Percentiles rank a stretch among this genome's conserved stretches.
Evolutionary conservation across 1,140 invertebrate genomes (phyloP).

Genomic region (Caenorhabditis remanei): DNA sequence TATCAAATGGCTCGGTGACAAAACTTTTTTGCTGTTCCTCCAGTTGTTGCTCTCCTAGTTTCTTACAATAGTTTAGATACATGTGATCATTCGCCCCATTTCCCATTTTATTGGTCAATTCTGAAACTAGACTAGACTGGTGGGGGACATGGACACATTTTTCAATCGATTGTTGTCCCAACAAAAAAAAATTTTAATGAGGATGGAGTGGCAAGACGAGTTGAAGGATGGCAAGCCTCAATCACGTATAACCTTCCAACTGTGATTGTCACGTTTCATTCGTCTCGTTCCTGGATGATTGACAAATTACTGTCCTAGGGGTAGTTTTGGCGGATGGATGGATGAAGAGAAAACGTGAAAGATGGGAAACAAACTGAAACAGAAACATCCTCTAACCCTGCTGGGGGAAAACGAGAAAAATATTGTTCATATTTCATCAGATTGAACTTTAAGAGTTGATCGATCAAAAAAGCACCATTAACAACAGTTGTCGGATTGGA

Average conservation of each 20-base stretch:
- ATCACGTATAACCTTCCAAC: constrained; percentile 15
- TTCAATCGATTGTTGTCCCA: no score
- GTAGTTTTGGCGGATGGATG: constrained; percentile 8
- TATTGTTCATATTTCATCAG: not conserved
- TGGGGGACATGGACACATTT: no score
- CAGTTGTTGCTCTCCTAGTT: not conserved
- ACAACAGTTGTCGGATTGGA: not conserved
- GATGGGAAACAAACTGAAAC: not conserved
- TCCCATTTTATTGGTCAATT: not conserved
- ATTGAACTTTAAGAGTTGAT: constrained; percentile 35
- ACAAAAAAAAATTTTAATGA: not conserved
- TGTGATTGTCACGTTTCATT: constrained; percentile 49
- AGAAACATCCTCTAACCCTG: no score
- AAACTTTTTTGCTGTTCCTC: not conserved
- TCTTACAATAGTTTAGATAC: not conserved
- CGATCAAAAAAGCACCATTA: not conserved
- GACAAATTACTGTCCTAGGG: constrained; percentile 43
- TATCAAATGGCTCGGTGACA: constrained; percentile 11
- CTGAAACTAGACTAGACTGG: no score
- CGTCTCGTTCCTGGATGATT: constrained; percentile 45
- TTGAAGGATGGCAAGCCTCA: constrained; percentile 16
- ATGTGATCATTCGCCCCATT: not conserved
- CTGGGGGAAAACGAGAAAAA: not conserved
- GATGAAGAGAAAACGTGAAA: not conserved
- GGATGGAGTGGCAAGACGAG: not conserved